Percentiles rank a stretch among this genome's conserved stretches.
Evolutionary conservation across 1,140 invertebrate genomes (phyloP).

Genomic region (Aphelenchoides besseyi): DNA sequence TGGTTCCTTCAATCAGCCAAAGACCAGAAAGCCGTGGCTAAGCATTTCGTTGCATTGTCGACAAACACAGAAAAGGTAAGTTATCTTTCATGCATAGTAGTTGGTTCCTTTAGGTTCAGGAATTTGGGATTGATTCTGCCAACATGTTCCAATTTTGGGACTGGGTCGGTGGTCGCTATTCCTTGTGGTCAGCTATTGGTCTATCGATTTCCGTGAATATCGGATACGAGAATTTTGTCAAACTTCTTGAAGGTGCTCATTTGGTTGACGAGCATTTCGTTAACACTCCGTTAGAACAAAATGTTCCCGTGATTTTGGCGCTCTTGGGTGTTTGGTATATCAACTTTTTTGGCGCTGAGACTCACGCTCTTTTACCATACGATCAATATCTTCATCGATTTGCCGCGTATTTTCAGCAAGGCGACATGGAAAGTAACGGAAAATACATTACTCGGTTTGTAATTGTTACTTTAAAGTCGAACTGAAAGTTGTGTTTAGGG

Average conservation of each 20-base stretch:
- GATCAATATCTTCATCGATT: slow-evolving; percentile 97
- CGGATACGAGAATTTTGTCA: slow-evolving; percentile 87
- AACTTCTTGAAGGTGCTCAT: slow-evolving; percentile 82
- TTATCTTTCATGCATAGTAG: slow-evolving; percentile 12
- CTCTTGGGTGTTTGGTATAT: slow-evolving; percentile 91
- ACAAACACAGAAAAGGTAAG: slow-evolving; percentile 74
- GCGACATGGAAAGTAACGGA: slow-evolving; percentile 99
- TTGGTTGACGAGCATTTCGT: slow-evolving; percentile 92
- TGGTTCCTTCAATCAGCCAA: slow-evolving; percentile 86
- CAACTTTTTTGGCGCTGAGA: slow-evolving; percentile 91
- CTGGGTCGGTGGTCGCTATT: slow-evolving; percentile 82
- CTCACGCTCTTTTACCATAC: slow-evolving; percentile 91
- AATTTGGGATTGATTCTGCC: slow-evolving; percentile 90
- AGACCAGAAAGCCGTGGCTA: slow-evolving; percentile 78
- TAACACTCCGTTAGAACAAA: slow-evolving; percentile 81
- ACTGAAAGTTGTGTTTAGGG: slow-evolving; percentile 70
- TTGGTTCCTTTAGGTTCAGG: slow-evolving; percentile 75
- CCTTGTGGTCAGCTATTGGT: slow-evolving; percentile 96
- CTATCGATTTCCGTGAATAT: slow-evolving; percentile 88
- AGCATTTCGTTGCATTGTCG: slow-evolving; percentile 96
- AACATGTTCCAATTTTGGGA: slow-evolving; percentile 99
- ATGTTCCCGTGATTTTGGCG: slow-evolving; percentile 90
- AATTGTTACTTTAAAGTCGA: slow-evolving; percentile 15
- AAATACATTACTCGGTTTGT: slow-evolving; percentile 71
- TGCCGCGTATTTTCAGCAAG: slow-evolving; percentile 99